These are phyloP conservation scores for Euwallacea similis DNA, from an alignment of 1,140 invertebrate genomes.

Conservation along the genomic window DNA sequence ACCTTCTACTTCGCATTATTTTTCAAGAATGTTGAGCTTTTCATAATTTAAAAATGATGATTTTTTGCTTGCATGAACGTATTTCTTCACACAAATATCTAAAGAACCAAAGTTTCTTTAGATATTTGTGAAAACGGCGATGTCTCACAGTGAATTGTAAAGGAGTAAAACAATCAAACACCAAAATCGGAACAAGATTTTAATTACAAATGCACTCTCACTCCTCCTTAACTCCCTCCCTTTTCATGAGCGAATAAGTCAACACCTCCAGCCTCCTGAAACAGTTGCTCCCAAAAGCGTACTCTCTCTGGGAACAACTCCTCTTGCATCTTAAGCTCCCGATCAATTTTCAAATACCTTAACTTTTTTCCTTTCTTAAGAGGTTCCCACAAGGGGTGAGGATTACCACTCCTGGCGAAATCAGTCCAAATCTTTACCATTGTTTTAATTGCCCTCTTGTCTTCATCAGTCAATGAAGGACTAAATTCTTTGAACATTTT, in stretches of 20 bases:
- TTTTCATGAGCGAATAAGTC: not conserved
- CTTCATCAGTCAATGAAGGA: constrained; percentile 14
- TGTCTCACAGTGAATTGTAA: too few species aligned
- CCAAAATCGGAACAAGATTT: too few species aligned
- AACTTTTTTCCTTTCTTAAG: constrained; percentile 30
- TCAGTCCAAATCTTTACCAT: constrained; percentile 55
- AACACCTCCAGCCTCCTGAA: constrained; percentile 1
- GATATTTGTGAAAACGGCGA: too few species aligned
- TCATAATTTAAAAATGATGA: too few species aligned
- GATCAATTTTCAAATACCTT: constrained; percentile 35
- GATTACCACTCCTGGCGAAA: constrained; percentile 56
- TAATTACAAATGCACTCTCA: too few species aligned
- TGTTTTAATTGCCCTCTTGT: constrained; percentile 45
- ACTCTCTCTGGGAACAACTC: constrained; percentile 34
- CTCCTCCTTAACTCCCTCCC: too few species aligned
- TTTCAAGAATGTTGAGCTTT: too few species aligned
- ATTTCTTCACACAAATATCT: too few species aligned
- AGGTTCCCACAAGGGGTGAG: constrained; percentile 49
- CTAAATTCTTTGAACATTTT: not conserved
- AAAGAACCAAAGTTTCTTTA: too few species aligned
- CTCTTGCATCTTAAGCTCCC: constrained; percentile 10
- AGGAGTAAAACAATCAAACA: too few species aligned
- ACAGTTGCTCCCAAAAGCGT: constrained; percentile 31
- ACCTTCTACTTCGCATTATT: too few species aligned
- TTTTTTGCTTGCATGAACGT: too few species aligned